These are phyloP conservation scores for Crotophaga sulcirostris DNA, from an alignment of 2,113 vertebrate genomes.

Conservation along the genomic window DNA sequence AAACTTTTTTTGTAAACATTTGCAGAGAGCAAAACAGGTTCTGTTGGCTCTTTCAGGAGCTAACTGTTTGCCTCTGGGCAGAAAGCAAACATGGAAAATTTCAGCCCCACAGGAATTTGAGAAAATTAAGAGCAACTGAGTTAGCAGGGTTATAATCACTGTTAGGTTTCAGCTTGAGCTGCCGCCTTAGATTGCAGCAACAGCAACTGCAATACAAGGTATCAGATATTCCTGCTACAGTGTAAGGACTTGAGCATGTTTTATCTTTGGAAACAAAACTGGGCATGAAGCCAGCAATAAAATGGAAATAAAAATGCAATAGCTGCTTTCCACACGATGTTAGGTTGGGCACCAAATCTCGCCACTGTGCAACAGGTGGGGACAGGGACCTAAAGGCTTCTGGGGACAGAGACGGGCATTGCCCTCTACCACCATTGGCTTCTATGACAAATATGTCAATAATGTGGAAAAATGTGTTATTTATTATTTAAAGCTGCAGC, in stretches of 20 bases:
- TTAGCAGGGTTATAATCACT: background rate
- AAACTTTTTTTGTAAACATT: background rate
- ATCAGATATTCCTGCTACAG: background rate
- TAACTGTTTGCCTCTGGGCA: background rate
- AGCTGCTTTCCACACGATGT: background rate
- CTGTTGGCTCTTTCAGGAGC: background rate
- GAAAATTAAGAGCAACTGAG: background rate
- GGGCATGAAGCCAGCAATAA: background rate
- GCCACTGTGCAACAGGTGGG: background rate
- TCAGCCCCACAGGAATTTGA: background rate
- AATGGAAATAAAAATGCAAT: background rate
- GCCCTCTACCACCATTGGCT: background rate
- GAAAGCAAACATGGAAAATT: background rate
- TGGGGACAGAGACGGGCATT: background rate
- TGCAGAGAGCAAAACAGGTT: background rate
- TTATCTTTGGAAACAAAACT: background rate
- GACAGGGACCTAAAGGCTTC: background rate
- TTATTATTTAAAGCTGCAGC: background rate
- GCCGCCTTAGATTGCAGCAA: no score
- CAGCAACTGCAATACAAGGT: no score
- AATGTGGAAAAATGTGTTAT: accelerated
- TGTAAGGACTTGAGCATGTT: accelerated
- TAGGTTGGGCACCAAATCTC: background rate
- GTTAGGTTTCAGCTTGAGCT: background rate
- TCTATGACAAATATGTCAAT: background rate